These are phyloP conservation scores for Portunus trituberculatus DNA, from an alignment of 1,140 invertebrate species.

Conservation along the genomic window DNA sequence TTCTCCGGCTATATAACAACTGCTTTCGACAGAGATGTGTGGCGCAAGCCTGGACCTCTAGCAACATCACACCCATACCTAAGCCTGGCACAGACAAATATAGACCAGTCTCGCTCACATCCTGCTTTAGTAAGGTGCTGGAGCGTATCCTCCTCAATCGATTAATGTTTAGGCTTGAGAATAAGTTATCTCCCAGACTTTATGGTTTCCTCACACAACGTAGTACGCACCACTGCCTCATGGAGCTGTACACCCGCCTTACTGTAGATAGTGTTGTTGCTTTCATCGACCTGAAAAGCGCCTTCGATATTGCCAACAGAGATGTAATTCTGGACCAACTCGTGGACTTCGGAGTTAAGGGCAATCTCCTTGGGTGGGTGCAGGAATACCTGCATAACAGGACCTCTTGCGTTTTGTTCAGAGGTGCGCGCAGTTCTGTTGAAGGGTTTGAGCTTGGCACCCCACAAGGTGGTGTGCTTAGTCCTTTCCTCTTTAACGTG, in stretches of 20 bases:
- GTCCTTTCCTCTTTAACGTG: constrained; percentile 52
- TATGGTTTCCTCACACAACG: background rate
- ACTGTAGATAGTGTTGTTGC: too few relatives aligned
- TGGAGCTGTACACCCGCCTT: too few relatives aligned
- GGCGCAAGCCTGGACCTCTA: too few relatives aligned
- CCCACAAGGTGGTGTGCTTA: constrained; percentile 44
- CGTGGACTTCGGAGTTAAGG: too few relatives aligned
- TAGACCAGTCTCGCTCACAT: too few relatives aligned
- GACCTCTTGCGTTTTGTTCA: constrained; percentile 46
- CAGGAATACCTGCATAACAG: constrained; percentile 15
- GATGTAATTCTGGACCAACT: too few relatives aligned
- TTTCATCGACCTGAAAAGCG: background rate
- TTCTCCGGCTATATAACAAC: too few relatives aligned
- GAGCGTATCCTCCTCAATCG: too few relatives aligned
- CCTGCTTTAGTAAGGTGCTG: too few relatives aligned
- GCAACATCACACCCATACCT: too few relatives aligned
- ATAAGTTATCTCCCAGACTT: background rate
- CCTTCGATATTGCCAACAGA: background rate
- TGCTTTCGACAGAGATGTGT: too few relatives aligned
- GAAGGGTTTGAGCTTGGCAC: constrained; percentile 23
- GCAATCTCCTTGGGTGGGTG: background rate
- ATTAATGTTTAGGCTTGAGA: background rate
- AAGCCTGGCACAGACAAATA: too few relatives aligned
- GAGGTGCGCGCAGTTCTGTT: background rate
- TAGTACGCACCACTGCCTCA: background rate